Evolutionary conservation across 2,888 invertebrate genomes (phyloP).

Genomic region (Taenaris catops): DNA sequence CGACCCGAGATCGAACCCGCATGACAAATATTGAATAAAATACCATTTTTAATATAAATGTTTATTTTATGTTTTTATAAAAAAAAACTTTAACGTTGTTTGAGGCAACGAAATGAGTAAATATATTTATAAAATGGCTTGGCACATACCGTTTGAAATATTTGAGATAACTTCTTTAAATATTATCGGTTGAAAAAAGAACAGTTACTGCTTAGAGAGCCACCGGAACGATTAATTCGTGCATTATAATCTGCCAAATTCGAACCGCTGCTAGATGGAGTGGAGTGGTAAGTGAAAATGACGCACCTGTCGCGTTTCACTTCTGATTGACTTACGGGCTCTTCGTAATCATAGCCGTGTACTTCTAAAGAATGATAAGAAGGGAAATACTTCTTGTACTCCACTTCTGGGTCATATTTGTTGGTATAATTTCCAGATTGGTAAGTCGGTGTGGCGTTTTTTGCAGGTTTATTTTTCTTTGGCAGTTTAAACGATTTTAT

Average conservation of each 20-base stretch:
- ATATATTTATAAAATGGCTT: no score
- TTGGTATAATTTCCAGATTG: neutral
- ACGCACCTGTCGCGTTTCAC: conserved; percentile 13
- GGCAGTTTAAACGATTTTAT: conserved; percentile 31
- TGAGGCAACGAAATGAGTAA: no score
- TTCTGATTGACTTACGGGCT: conserved; percentile 8
- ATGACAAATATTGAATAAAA: no score
- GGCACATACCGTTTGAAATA: no score
- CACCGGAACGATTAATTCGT: neutral
- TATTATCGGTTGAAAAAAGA: neutral
- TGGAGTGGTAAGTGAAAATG: conserved; percentile 24
- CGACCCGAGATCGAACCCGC: no score
- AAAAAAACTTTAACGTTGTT: no score
- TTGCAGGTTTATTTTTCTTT: conserved; percentile 16
- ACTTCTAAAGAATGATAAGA: conserved; percentile 42
- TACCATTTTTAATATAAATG: no score
- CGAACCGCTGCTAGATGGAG: conserved; percentile 9
- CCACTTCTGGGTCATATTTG: neutral
- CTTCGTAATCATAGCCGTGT: conserved; percentile 35
- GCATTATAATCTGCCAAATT: conserved; percentile 8
- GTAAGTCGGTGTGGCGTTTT: neutral
- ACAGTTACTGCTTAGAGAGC: neutral
- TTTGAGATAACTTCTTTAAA: neutral
- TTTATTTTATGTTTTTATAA: no score
- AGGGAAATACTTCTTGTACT: conserved; percentile 7